Conservation (phyloP, 2,113 vertebrate genomes). For the Sprattus sprattus region DNA sequence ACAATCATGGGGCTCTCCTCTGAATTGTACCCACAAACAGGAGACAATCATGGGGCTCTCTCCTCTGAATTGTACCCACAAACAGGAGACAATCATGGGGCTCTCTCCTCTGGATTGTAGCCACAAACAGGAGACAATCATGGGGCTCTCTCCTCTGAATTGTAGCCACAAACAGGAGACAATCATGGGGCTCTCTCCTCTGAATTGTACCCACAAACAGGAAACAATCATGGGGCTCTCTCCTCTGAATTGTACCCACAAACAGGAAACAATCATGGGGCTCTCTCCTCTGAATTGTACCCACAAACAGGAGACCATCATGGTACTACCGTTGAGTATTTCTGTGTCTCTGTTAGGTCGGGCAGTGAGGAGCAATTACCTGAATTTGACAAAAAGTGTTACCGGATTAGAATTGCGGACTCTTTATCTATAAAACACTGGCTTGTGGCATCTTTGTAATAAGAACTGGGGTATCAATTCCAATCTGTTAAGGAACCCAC, state of each 20-base stretch:
- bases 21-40: background rate
- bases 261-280: background rate
- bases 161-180: background rate
- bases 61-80: background rate
- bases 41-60: background rate
- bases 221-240: background rate
- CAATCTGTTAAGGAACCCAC: background rate
- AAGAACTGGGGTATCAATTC: background rate
- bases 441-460: background rate
- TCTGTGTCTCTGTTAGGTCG: background rate
- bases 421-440: background rate
- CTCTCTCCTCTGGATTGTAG: background rate
- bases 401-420: background rate
- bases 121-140: background rate
- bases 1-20: background rate
- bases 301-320: background rate
- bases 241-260: background rate
- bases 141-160: background rate
- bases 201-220: background rate
- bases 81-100: background rate
- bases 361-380: background rate
- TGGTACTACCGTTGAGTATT: background rate
- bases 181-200: background rate
- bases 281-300: background rate
- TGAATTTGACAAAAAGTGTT: no score